These are phyloP conservation scores for Cyphomyrus discorhynchus DNA, from an alignment of 2,113 vertebrate species.

Conservation along the genomic window DNA sequence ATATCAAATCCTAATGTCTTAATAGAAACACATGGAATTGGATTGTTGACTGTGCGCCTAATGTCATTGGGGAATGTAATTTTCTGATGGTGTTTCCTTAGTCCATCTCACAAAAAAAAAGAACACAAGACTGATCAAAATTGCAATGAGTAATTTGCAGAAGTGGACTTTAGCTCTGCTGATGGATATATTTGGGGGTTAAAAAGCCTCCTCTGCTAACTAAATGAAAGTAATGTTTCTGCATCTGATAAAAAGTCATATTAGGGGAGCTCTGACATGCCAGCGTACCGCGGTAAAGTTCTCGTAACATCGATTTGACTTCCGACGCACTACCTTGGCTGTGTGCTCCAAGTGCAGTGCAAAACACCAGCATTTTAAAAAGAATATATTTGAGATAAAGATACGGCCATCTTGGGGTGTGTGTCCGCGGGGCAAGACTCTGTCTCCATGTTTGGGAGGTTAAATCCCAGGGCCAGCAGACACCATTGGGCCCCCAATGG, in stretches of 20 bases:
- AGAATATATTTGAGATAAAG: background rate
- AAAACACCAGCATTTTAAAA: background rate
- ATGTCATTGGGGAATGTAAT: constrained; percentile 98
- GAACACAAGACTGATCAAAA: constrained; percentile 83
- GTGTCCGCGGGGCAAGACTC: background rate
- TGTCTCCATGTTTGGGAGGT: background rate
- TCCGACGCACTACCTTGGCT: background rate
- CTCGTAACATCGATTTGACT: background rate
- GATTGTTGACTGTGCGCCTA: constrained; percentile 88
- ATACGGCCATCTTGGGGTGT: background rate
- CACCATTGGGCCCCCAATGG: background rate
- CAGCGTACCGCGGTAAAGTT: constrained; percentile 18
- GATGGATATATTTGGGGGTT: constrained; percentile 62
- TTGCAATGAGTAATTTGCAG: constrained; percentile 93
- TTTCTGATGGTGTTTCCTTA: constrained; percentile 93
- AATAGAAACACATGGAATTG: constrained; percentile 94
- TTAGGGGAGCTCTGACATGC: constrained; percentile 24
- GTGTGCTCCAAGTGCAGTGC: background rate
- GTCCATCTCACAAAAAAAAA: constrained; percentile 81
- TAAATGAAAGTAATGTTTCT: constrained; percentile 55
- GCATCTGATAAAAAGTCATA: constrained; percentile 41
- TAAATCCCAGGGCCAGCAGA: background rate
- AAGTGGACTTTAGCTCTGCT: constrained; percentile 59
- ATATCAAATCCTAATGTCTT: constrained; percentile 98
- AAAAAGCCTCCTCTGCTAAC: constrained; percentile 54